Evolutionary conservation across 2,113 vertebrate genomes (phyloP).

Genomic region (Platycercus adscitus): DNA sequence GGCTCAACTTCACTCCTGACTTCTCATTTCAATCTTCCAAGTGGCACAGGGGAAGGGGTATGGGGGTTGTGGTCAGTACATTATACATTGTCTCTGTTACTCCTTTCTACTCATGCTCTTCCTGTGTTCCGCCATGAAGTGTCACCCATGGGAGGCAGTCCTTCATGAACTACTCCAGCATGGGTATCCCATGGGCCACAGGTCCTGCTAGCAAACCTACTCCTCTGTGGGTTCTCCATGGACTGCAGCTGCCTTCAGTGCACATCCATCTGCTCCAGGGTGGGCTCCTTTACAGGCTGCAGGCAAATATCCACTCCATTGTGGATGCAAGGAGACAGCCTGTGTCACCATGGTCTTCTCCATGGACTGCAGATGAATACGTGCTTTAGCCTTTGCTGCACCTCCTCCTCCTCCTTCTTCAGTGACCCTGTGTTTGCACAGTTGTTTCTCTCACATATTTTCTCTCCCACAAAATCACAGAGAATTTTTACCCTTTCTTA

Average conservation of each 20-base stretch:
- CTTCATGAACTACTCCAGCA: neutral
- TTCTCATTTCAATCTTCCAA: neutral
- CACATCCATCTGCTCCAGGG: neutral
- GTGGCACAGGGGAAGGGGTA: rapidly evolving
- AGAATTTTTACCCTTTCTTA: neutral
- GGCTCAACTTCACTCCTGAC: neutral
- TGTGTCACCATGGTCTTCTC: neutral
- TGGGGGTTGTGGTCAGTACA: neutral
- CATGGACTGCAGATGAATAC: neutral
- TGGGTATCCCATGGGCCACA: neutral
- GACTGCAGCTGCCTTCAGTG: neutral
- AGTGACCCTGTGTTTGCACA: neutral
- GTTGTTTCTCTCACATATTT: neutral
- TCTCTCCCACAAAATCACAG: neutral
- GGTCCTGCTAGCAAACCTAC: neutral
- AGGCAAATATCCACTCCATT: neutral
- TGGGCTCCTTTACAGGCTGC: neutral
- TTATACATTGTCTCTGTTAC: rapidly evolving
- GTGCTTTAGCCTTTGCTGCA: rapidly evolving
- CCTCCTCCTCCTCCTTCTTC: neutral
- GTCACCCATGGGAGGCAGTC: neutral
- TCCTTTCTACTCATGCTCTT: neutral
- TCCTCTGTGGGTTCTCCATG: neutral
- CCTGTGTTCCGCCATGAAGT: rapidly evolving
- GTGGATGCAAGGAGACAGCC: neutral